Evolutionary conservation across 1,140 invertebrate species (phyloP), one percentile per base, ranked within the genome.

Genomic region (Atta cephalotes): DNA sequence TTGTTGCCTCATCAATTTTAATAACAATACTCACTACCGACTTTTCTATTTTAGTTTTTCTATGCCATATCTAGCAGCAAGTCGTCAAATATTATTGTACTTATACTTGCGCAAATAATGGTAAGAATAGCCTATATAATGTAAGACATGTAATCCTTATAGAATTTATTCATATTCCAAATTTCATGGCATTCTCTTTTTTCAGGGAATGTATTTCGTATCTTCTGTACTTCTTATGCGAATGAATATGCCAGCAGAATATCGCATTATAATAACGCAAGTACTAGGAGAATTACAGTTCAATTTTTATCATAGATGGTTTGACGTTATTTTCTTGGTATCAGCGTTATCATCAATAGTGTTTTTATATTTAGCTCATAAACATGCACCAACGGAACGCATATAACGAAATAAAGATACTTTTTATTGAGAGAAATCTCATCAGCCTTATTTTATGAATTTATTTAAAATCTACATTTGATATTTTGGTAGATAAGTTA

Each of bases 271-370:
- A 86, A 99, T 99, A 84, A 99, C 99, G 0, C 98, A 99, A 96
- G 99, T 99, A 0, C 95, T 99, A 0, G 99, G 99, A 9, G 99
- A 99, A 94, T 95, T 99, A 78, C 99, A 99, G 94, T 99, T 99
- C 92, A 99, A 99, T 94, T 99, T 99, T 96, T 99, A 99, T 94
- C 99, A 99, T 95, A 97, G 99, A 71, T 99, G 99, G 99, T 99
- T 99, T 95, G 99, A 99, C 96, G 99, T 99, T 0, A 99, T 99
- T 94, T 99, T 99, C 95, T 96, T 99, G 71, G 97, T 99, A 45
- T 99, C 98, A 92, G 99, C 99, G 1, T 94, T 99, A 62, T 98
- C 98, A 28, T 99, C 98, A 87, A 99, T 99, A 93, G 97, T 98
- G 86, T 99, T 99, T 92, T 95, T 99, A 35, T 99, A 99, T 96